Conservation (phyloP, 1,140 invertebrate genomes). For the Tetraneura akinire region DNA sequence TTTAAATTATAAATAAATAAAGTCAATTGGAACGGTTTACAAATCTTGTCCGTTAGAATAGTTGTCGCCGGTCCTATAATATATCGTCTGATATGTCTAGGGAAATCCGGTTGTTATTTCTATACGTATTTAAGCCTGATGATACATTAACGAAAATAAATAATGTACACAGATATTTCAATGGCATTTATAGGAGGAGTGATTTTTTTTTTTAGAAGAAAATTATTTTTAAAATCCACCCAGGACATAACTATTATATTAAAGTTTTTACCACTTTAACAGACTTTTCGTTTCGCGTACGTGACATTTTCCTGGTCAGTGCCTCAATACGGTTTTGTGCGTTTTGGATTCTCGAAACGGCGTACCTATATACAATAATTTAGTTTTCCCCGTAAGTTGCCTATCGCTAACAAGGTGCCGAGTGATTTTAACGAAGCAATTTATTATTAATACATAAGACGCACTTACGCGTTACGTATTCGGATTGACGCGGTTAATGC, state of each 20-base stretch:
- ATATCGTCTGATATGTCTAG: too few relatives aligned
- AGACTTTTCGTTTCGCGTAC: conserved; percentile 2
- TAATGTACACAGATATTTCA: too few relatives aligned
- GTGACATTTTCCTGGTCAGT: neutral
- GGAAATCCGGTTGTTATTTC: too few relatives aligned
- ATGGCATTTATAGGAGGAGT: neutral
- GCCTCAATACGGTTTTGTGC: neutral
- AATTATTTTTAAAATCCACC: neutral
- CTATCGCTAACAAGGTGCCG: neutral
- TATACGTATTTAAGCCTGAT: too few relatives aligned
- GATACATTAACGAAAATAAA: too few relatives aligned
- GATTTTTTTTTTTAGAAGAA: neutral
- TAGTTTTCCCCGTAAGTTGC: neutral
- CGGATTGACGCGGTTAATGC: too few relatives aligned
- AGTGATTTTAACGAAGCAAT: neutral
- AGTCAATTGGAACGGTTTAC: too few relatives aligned
- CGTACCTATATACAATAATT: neutral
- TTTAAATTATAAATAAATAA: too few relatives aligned
- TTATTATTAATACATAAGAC: neutral
- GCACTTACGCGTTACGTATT: too few relatives aligned
- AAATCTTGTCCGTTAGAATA: too few relatives aligned
- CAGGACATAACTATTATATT: too few relatives aligned
- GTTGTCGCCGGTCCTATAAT: too few relatives aligned
- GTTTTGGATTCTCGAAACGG: neutral
- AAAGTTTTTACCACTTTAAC: neutral